Evolutionary conservation across 2,888 invertebrate genomes (phyloP).

Genomic region (Leptopterna dolabrata): DNA sequence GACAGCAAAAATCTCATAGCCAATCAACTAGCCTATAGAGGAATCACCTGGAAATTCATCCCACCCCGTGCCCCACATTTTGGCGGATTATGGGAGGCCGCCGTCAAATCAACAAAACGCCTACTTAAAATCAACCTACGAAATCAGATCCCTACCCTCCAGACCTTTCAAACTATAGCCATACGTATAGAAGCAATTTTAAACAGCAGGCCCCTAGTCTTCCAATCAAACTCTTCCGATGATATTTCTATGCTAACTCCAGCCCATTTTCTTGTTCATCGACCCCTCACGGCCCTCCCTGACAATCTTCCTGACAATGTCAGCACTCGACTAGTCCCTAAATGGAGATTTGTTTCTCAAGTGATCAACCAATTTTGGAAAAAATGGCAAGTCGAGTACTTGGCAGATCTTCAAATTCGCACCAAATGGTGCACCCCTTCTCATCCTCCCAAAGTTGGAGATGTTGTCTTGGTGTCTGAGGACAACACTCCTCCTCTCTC

Average conservation of each 20-base stretch:
- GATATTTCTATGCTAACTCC: conserved; percentile 1
- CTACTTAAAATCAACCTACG: neutral
- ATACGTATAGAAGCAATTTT: neutral
- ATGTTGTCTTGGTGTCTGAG: conserved; percentile 1
- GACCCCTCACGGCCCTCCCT: neutral
- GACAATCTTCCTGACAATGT: neutral
- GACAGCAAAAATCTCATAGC: no score
- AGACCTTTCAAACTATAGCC: neutral
- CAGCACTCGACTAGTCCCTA: neutral
- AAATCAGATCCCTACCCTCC: neutral
- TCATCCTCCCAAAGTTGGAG: neutral
- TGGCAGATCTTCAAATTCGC: neutral
- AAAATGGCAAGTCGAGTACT: neutral
- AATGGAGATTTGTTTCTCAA: neutral
- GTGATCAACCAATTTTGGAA: neutral
- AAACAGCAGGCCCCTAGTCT: neutral
- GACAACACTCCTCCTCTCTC: conserved; percentile 32
- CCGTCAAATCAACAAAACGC: conserved; percentile 3
- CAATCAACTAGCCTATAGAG: neutral
- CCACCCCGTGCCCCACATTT: neutral
- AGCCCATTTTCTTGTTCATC: neutral
- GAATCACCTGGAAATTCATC: neutral
- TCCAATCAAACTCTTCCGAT: neutral
- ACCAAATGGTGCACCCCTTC: neutral
- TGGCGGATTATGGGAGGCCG: conserved; percentile 35